These are phyloP conservation scores for Drosophila anomalata DNA, from an alignment of 2,888 invertebrate genomes.

Conservation along the genomic window DNA sequence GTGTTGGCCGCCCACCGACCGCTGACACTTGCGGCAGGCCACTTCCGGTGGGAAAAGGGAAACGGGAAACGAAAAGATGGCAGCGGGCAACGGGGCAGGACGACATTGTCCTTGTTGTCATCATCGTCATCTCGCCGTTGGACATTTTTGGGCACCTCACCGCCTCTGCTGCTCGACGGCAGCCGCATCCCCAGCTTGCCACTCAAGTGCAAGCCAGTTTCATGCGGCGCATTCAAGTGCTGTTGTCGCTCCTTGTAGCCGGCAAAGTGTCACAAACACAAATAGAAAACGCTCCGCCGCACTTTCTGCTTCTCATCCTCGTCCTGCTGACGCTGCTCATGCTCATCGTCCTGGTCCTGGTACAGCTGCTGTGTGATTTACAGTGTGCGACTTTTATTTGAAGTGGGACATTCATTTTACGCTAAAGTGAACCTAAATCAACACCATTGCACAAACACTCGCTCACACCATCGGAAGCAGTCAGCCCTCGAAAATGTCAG, in stretches of 20 bases:
- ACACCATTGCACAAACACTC: constrained; percentile 49
- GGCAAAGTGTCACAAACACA: constrained; percentile 76
- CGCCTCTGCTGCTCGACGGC: constrained; percentile 7
- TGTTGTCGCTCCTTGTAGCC: constrained; percentile 44
- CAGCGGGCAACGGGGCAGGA: constrained; percentile 1
- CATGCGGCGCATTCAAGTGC: constrained; percentile 69
- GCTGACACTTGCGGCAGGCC: constrained; percentile 73
- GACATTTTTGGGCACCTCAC: constrained; percentile 60
- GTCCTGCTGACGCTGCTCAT: neutral
- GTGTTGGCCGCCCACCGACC: constrained; percentile 63
- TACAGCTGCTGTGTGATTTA: constrained; percentile 69
- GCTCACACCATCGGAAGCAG: neutral
- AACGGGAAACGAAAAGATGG: constrained; percentile 3
- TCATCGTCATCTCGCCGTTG: constrained; percentile 62
- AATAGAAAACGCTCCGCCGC: constrained; percentile 57
- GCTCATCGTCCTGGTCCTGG: constrained; percentile 4
- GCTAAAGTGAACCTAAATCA: constrained; percentile 79
- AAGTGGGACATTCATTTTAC: constrained; percentile 79
- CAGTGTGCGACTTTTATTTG: constrained; percentile 78
- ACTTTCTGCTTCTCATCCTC: constrained; percentile 15
- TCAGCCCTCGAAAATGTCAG: constrained; percentile 29
- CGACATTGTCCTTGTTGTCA: constrained; percentile 45
- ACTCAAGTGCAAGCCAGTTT: constrained; percentile 73
- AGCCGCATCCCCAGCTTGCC: constrained; percentile 54
- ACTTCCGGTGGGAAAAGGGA: constrained; percentile 64